phyloP scores from a whole-genome alignment of 2,797 vertebrate genomes.

The Bradypodion pumilum region DNA sequence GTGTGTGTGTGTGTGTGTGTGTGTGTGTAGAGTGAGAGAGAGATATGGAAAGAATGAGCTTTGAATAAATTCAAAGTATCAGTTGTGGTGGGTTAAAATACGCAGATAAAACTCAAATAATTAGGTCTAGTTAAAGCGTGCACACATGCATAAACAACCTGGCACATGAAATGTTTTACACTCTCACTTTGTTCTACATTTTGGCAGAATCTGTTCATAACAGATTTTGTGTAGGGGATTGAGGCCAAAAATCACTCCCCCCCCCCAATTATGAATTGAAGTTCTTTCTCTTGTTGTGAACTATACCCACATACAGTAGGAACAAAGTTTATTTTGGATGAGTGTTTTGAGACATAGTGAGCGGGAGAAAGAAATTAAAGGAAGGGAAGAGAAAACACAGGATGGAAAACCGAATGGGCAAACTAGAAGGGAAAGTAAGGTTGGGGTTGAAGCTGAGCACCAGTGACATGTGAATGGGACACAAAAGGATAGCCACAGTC shows the following conservation, averaged over 20 bases:
- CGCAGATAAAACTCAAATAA: constrained; percentile 66
- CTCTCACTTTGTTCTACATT: constrained; percentile 65
- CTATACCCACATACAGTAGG: constrained; percentile 19
- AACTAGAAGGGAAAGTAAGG: constrained; percentile 61
- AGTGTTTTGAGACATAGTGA: constrained; percentile 5
- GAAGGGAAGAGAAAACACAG: constrained; percentile 29
- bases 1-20: too few species aligned
- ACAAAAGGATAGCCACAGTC: constrained; percentile 55
- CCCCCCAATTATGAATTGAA: constrained; percentile 73
- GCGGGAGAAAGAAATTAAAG: constrained; percentile 2
- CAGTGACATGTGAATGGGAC: constrained; percentile 60
- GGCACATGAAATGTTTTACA: constrained; percentile 66
- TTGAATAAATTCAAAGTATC: constrained; percentile 65
- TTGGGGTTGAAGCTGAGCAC: constrained; percentile 47
- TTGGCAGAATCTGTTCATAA: constrained; percentile 76
- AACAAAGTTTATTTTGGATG: constrained; percentile 54
- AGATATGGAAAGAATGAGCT: constrained; percentile 45
- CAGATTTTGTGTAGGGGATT: constrained; percentile 74
- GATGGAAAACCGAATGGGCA: constrained; percentile 54
- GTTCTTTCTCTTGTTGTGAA: constrained; percentile 11
- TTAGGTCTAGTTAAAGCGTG: constrained; percentile 73
- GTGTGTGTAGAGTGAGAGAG: too few species aligned
- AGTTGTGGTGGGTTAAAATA: constrained; percentile 60
- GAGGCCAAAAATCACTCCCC: constrained; percentile 73
- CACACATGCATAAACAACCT: constrained; percentile 48